Evolutionary conservation across 2,113 vertebrate genomes (phyloP).

Genomic region (Acanthochromis polyacanthus): DNA sequence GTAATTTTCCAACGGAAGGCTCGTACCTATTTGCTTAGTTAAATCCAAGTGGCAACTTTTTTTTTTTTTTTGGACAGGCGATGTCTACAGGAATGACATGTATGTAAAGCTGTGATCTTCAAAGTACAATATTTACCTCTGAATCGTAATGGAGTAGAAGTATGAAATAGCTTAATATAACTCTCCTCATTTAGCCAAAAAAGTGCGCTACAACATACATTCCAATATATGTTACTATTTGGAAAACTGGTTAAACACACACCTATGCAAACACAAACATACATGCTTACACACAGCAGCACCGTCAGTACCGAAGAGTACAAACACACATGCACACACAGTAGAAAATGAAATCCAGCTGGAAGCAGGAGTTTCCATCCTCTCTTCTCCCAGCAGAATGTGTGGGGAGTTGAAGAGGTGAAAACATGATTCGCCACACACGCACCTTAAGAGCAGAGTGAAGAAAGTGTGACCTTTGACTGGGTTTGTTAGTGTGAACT

Average conservation of each 20-base stretch:
- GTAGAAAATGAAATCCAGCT: conserved; percentile 51
- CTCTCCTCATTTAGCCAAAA: too few species aligned
- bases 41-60: too few species aligned
- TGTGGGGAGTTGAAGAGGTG: conserved; percentile 36
- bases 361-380: conserved; percentile 15
- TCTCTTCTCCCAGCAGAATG: conserved; percentile 35
- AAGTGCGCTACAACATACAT: too few species aligned
- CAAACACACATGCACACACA: neutral
- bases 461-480: conserved; percentile 61
- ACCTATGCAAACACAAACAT: neutral
- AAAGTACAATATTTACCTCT: too few species aligned
- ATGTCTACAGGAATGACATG: too few species aligned
- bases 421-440: conserved; percentile 25
- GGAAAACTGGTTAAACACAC: neutral
- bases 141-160: too few species aligned
- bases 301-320: neutral
- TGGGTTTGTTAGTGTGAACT: conserved; percentile 74
- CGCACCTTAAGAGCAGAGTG: conserved; percentile 42
- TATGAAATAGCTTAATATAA: too few species aligned
- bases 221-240: too few species aligned
- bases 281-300: neutral
- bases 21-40: too few species aligned
- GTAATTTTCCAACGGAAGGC: too few species aligned
- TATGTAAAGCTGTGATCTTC: too few species aligned
- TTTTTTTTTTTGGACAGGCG: too few species aligned